Evolutionary conservation across 2,888 invertebrate genomes (phyloP).

Genomic region (Melieria crassipennis): DNA sequence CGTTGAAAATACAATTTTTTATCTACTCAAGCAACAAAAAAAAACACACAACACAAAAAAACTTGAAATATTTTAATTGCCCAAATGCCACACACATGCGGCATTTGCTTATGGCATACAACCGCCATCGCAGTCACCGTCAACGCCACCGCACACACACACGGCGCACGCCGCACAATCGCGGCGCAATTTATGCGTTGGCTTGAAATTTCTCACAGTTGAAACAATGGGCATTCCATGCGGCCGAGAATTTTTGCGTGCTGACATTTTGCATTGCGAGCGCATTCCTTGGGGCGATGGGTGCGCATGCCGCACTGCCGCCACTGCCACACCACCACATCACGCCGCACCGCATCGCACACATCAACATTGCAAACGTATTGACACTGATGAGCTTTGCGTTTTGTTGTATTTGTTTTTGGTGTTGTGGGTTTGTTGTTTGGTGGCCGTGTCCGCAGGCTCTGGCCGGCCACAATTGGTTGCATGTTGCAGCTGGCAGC

Average conservation of each 20-base stretch:
- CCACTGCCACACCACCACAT: too few relatives aligned
- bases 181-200: conserved; percentile 50
- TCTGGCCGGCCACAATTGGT: conserved; percentile 6
- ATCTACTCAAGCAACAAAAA: too few relatives aligned
- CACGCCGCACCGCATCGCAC: too few relatives aligned
- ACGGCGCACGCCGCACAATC: conserved; percentile 51
- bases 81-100: conserved; percentile 52
- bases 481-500: conserved; percentile 34
- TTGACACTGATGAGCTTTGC: conserved; percentile 55
- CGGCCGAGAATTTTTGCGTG: conserved; percentile 53
- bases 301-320: conserved; percentile 33
- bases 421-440: not conserved
- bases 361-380: conserved; percentile 18
- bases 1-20: too few relatives aligned
- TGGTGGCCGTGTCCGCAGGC: conserved; percentile 24
- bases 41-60: conserved; percentile 48
- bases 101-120: conserved; percentile 25
- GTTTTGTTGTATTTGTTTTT: not conserved
- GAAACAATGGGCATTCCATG: conserved; percentile 62
- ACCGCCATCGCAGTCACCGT: not conserved
- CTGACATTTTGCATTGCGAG: conserved; percentile 64
- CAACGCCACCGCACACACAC: conserved; percentile 28
- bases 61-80: conserved; percentile 61
- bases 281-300: conserved; percentile 60
- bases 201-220: conserved; percentile 54